These are phyloP conservation scores for Helicolenus hilgendorfi DNA, from an alignment of 2,797 vertebrate genomes.

Conservation along the genomic window DNA sequence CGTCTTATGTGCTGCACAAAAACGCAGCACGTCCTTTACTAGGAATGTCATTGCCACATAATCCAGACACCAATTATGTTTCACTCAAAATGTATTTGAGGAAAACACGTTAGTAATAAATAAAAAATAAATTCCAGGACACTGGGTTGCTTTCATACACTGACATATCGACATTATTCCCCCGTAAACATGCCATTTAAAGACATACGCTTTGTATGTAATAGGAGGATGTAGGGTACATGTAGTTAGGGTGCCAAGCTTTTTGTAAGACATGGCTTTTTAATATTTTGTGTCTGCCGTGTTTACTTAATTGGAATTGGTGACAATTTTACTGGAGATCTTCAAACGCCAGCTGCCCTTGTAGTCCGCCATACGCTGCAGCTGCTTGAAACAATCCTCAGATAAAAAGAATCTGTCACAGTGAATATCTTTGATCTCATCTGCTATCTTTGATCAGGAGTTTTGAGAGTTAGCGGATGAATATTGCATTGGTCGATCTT, in stretches of 20 bases:
- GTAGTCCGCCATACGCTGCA: neutral
- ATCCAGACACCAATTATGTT: neutral
- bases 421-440: neutral
- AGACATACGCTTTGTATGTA: neutral
- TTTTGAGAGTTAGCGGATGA: neutral
- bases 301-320: neutral
- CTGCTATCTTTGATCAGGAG: neutral
- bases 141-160: neutral
- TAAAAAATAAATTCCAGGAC: neutral
- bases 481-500: neutral
- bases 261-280: neutral
- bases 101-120: neutral
- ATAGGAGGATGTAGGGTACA: neutral
- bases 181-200: neutral
- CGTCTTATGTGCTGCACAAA: too few relatives aligned
- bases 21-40: too few relatives aligned
- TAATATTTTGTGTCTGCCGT: neutral
- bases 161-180: neutral
- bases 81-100: neutral
- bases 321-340: neutral
- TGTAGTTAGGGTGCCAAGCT: too few relatives aligned
- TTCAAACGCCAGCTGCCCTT: neutral
- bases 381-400: slow-evolving; percentile 1
- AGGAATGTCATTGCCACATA: too few relatives aligned
- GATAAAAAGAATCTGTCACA: neutral